Evolutionary conservation across 1,140 invertebrate species (phyloP).

Genomic region (Melanaphis sacchari): DNA sequence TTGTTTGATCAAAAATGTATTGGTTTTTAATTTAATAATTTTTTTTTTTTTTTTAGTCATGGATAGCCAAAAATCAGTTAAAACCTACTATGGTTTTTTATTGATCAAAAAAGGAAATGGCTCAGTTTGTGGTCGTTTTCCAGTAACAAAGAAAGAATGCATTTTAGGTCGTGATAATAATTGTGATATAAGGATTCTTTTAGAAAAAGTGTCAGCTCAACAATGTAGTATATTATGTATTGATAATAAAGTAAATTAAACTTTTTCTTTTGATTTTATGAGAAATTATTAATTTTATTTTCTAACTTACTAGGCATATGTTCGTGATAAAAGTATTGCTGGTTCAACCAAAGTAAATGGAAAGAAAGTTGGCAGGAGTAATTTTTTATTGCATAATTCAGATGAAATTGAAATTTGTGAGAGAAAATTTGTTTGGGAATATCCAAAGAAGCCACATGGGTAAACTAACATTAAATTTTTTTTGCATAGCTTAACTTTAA

Average conservation of each 20-base stretch:
- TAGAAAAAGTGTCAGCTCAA: conserved; percentile 21
- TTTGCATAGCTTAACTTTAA: neutral
- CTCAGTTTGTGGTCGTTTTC: conserved; percentile 6
- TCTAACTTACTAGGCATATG: conserved; percentile 29
- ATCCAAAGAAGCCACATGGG: neutral
- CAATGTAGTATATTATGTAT: conserved; percentile 25
- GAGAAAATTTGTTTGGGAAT: conserved; percentile 41
- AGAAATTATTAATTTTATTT: neutral
- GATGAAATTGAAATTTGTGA: conserved; percentile 48
- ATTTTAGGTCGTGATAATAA: neutral
- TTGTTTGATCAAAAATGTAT: neutral
- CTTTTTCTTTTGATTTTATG: conserved; percentile 2
- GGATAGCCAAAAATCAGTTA: neutral
- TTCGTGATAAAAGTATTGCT: conserved; percentile 32
- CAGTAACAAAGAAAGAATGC: conserved; percentile 25
- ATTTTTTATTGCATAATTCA: conserved; percentile 30
- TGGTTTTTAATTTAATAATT: neutral
- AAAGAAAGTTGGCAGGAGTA: conserved; percentile 33
- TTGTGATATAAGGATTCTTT: conserved; percentile 33
- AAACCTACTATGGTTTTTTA: conserved; percentile 47
- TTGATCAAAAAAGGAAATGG: neutral
- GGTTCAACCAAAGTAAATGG: conserved; percentile 55
- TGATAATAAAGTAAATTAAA: conserved; percentile 20
- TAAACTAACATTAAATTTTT: neutral
- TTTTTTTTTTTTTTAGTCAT: conserved; percentile 16